These are phyloP conservation scores for Cariama cristata DNA, from an alignment of 2,113 vertebrate species.

Conservation along the genomic window DNA sequence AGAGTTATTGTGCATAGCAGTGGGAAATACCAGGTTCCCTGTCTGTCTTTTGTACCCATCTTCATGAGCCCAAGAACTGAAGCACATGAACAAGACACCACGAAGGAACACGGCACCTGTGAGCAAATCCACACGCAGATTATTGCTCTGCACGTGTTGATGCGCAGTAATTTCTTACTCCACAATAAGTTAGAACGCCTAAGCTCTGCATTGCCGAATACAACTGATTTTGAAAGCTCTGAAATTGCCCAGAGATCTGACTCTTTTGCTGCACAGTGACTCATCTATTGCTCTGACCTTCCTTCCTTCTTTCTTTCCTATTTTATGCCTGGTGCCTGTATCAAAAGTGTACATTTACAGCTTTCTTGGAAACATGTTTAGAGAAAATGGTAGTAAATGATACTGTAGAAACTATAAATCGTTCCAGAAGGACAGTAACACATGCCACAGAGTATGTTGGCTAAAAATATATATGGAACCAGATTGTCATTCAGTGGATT, in stretches of 20 bases:
- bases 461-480: not conserved
- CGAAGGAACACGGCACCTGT: accelerated
- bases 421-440: not conserved
- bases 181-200: not conserved
- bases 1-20: not conserved
- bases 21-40: not conserved
- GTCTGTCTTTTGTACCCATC: not conserved
- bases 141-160: no score
- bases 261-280: not conserved
- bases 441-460: not conserved
- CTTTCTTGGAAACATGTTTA: not conserved
- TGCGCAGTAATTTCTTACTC: not conserved
- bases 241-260: not conserved
- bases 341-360: not conserved
- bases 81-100: not conserved
- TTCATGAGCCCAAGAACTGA: not conserved
- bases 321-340: not conserved
- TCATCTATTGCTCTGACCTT: not conserved
- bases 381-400: not conserved
- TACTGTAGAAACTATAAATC: not conserved
- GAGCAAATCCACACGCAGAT: accelerated
- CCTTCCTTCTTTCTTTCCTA: not conserved
- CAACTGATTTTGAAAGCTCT: not conserved
- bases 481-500: not conserved
- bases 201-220: not conserved